Percentiles rank a stretch among this genome's conserved stretches.
phyloP scores from a whole-genome alignment of 1,140 invertebrate genomes.

The Meloidogyne exigua region DNA sequence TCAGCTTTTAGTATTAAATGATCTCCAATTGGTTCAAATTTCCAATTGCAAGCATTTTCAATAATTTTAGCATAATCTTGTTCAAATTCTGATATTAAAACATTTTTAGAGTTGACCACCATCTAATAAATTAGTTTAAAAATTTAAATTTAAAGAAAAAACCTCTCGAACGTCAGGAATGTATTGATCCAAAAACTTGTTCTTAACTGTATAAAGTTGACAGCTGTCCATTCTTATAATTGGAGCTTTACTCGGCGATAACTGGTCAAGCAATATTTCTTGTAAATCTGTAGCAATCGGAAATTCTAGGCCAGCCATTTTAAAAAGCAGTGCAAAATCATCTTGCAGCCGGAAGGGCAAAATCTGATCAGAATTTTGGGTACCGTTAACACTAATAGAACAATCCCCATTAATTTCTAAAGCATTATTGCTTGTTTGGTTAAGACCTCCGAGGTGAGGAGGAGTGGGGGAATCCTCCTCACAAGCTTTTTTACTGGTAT shows the following conservation, averaged over 20 bases:
- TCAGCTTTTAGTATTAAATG: slow-evolving; percentile 28
- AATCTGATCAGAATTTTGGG: slow-evolving; percentile 26
- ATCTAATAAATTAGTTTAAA: neutral
- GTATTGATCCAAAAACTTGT: slow-evolving; percentile 45
- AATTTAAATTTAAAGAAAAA: neutral
- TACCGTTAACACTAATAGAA: neutral
- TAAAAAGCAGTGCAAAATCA: slow-evolving; percentile 56
- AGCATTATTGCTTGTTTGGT: neutral
- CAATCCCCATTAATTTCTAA: neutral
- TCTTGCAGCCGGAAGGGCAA: slow-evolving; percentile 55
- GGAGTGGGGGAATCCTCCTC: neutral
- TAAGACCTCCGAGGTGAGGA: neutral
- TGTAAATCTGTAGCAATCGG: slow-evolving; percentile 51
- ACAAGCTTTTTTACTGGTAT: neutral
- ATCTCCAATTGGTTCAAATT: slow-evolving; percentile 37
- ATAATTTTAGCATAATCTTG: slow-evolving; percentile 30
- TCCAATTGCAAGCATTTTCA: slow-evolving; percentile 34
- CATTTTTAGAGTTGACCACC: neutral
- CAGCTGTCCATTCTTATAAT: slow-evolving; percentile 18
- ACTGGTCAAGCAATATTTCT: slow-evolving; percentile 55
- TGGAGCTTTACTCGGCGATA: slow-evolving; percentile 37
- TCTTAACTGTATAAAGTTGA: slow-evolving; percentile 32
- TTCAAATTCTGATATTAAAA: neutral
- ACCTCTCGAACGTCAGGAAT: slow-evolving; percentile 34
- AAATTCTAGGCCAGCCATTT: slow-evolving; percentile 41